phyloP scores from a whole-genome alignment of 2,888 invertebrate species.

The Stegophylla sp. region DNA sequence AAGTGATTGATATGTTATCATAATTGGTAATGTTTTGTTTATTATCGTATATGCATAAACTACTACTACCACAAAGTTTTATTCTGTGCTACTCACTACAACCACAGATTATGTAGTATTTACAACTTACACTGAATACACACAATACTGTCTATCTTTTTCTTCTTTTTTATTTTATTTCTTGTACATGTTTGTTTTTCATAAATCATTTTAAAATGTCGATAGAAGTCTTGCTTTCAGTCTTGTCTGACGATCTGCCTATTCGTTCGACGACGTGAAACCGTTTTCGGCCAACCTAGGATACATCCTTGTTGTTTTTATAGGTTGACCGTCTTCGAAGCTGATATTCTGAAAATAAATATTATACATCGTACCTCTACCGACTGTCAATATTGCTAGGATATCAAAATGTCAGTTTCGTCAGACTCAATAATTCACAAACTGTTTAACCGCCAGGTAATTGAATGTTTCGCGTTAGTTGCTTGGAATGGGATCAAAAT shows the following conservation, averaged over 20 bases:
- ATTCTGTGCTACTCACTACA: background rate
- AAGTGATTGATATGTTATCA: constrained; percentile 44
- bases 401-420: constrained; percentile 33
- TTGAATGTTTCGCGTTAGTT: background rate
- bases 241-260: background rate
- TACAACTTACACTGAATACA: background rate
- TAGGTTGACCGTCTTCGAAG: background rate
- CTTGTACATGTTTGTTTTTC: background rate
- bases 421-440: constrained; percentile 58
- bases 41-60: background rate
- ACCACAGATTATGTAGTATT: background rate
- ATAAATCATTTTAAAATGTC: constrained; percentile 6
- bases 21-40: constrained; percentile 34
- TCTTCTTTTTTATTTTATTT: background rate
- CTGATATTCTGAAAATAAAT: background rate
- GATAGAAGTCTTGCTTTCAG: background rate
- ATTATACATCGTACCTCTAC: background rate
- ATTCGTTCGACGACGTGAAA: background rate
- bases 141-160: background rate
- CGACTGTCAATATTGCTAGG: background rate
- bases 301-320: background rate
- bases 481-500: too few relatives aligned
- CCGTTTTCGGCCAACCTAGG: background rate
- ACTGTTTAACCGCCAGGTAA: constrained; percentile 60
- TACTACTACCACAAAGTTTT: constrained; percentile 23